Percentiles rank a stretch among this genome's conserved stretches.
phyloP scores from a whole-genome alignment of 2,888 invertebrate species.

The Tenthredo distinguenda region DNA sequence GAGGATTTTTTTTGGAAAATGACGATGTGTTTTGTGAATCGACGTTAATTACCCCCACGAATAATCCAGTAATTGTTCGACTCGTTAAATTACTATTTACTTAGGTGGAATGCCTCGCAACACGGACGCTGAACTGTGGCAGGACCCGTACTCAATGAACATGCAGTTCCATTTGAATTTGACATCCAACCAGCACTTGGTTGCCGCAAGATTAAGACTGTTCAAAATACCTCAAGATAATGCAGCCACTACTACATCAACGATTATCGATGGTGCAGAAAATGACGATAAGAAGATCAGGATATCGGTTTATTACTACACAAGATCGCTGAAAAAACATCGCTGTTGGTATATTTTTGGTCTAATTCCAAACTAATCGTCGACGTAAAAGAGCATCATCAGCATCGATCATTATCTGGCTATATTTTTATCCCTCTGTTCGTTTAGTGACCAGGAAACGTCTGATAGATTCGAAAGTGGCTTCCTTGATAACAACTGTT shows the following conservation, averaged over 20 bases:
- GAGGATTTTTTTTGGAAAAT: neutral
- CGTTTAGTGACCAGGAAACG: slow-evolving; percentile 70
- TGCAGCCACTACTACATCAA: slow-evolving; percentile 64
- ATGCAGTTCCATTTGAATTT: slow-evolving; percentile 80
- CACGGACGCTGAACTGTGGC: slow-evolving; percentile 81
- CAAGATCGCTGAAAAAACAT: slow-evolving; percentile 80
- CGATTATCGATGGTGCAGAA: slow-evolving; percentile 65
- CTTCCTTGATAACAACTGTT: slow-evolving; percentile 69
- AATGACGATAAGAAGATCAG: slow-evolving; percentile 81
- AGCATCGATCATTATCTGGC: neutral
- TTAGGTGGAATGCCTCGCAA: slow-evolving; percentile 81
- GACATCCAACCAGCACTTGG: slow-evolving; percentile 78
- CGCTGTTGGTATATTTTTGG: slow-evolving; percentile 77
- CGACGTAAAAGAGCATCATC: neutral
- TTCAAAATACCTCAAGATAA: slow-evolving; percentile 79
- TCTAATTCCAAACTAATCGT: neutral
- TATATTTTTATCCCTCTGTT: neutral
- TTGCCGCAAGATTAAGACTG: slow-evolving; percentile 80
- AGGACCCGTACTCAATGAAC: slow-evolving; percentile 80
- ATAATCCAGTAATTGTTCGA: neutral
- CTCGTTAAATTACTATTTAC: slow-evolving; percentile 27
- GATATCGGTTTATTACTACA: slow-evolving; percentile 82
- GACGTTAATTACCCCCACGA: neutral
- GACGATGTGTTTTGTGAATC: neutral
- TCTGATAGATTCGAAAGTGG: slow-evolving; percentile 74